These are phyloP conservation scores for Pheosia gnoma DNA, from an alignment of 2,888 invertebrate species.

Conservation along the genomic window DNA sequence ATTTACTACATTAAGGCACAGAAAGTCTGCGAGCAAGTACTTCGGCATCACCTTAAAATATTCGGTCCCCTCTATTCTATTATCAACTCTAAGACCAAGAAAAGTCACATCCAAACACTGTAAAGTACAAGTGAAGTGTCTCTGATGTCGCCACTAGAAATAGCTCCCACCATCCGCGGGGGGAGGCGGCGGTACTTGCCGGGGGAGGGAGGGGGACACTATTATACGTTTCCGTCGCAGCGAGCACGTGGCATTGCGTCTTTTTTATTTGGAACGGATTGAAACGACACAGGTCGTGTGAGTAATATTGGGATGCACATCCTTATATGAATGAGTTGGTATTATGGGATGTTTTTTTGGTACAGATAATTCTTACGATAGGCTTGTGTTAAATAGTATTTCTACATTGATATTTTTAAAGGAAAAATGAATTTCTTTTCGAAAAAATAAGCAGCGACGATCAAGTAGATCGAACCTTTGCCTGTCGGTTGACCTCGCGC, in stretches of 20 bases:
- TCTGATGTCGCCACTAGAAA: conserved; percentile 64
- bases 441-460: too few species aligned
- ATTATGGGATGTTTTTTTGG: background rate
- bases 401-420: too few species aligned
- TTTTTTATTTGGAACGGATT: conserved; percentile 44
- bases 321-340: conserved; percentile 16
- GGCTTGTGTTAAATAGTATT: background rate
- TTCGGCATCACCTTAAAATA: too few species aligned
- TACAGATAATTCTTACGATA: background rate
- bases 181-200: conserved; percentile 28
- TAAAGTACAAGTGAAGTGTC: conserved; percentile 76
- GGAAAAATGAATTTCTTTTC: too few species aligned
- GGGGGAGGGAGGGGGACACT: conserved; percentile 12
- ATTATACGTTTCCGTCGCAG: conserved; percentile 60
- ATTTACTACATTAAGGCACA: too few species aligned
- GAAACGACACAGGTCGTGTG: conserved; percentile 27
- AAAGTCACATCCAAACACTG: conserved; percentile 65
- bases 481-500: too few species aligned
- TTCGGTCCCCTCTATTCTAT: conserved; percentile 26
- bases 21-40: too few species aligned
- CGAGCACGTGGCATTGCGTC: conserved; percentile 63
- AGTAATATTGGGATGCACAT: conserved; percentile 31
- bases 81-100: conserved; percentile 46
- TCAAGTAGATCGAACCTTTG: too few species aligned
- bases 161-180: conserved; percentile 59